Evolutionary conservation across 2,113 vertebrate genomes (phyloP).

Genomic region (Apteryx owenii): DNA sequence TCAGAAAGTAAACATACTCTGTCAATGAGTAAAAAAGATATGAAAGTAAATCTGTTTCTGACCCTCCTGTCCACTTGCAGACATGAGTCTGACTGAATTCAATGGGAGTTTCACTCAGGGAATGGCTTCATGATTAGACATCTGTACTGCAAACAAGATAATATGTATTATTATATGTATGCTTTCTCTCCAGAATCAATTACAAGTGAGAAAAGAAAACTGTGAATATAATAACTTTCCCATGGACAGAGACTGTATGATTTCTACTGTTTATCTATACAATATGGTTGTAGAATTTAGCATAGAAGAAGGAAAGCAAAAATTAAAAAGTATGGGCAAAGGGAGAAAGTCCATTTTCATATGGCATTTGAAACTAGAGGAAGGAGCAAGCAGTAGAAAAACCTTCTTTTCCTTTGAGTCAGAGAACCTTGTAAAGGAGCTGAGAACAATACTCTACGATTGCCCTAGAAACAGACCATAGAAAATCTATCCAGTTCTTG

Average conservation of each 20-base stretch:
- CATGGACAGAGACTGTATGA: neutral
- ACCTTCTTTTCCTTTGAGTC: neutral
- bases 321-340: neutral
- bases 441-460: neutral
- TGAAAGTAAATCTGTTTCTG: conserved; percentile 3
- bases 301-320: neutral
- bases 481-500: neutral
- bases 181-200: conserved; percentile 62
- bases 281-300: neutral
- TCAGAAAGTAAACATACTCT: conserved; percentile 37
- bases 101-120: neutral
- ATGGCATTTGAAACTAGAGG: neutral
- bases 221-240: conserved; percentile 42
- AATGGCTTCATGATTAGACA: neutral
- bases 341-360: accelerated
- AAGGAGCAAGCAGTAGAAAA: neutral
- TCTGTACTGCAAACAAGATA: neutral
- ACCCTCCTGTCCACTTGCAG: neutral
- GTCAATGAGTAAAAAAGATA: neutral
- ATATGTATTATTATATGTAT: neutral
- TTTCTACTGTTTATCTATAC: neutral
- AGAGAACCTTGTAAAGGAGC: neutral
- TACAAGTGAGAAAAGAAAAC: conserved; percentile 60
- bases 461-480: neutral
- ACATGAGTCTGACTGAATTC: neutral